These are phyloP conservation scores for Mellilla xanthometata DNA, from an alignment of 2,888 invertebrate species.

Conservation along the genomic window DNA sequence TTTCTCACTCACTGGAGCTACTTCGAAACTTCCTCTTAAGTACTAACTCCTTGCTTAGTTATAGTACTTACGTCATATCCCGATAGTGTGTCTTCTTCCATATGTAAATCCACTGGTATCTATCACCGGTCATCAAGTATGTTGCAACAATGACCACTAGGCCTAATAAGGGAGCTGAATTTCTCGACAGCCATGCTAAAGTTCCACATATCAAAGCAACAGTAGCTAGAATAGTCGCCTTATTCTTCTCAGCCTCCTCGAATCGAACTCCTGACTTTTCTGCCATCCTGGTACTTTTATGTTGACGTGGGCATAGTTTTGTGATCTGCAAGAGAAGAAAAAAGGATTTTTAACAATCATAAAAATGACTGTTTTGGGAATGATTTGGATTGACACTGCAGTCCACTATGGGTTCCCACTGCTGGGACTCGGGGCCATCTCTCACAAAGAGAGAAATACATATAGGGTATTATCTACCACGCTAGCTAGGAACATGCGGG, in stretches of 20 bases:
- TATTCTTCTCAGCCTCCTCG: slow-evolving; percentile 66
- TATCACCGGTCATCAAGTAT: slow-evolving; percentile 67
- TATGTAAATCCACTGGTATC: slow-evolving; percentile 77
- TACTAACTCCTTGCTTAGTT: slow-evolving; percentile 1
- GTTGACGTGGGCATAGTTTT: slow-evolving; percentile 38
- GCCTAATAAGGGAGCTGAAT: slow-evolving; percentile 45
- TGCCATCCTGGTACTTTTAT: slow-evolving; percentile 65
- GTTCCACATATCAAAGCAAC: slow-evolving; percentile 44
- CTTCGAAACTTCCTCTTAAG: too few species aligned
- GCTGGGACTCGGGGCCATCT: too few species aligned
- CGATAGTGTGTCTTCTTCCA: slow-evolving; percentile 67
- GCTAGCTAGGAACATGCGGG: too few species aligned
- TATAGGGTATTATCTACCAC: too few species aligned
- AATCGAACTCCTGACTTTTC: slow-evolving; percentile 67
- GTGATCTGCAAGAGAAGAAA: slow-evolving; percentile 4
- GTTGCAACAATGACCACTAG: slow-evolving; percentile 47
- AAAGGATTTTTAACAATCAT: background rate
- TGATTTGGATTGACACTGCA: too few species aligned
- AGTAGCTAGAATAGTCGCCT: slow-evolving; percentile 48
- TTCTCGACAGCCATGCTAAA: slow-evolving; percentile 52
- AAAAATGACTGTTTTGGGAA: too few species aligned
- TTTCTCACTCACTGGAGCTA: too few species aligned
- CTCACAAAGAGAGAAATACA: too few species aligned
- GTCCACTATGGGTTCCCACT: too few species aligned
- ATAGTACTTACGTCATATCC: slow-evolving; percentile 65